phyloP scores from a whole-genome alignment of 1,140 invertebrate genomes.

The Acyrthosiphon pisum region DNA sequence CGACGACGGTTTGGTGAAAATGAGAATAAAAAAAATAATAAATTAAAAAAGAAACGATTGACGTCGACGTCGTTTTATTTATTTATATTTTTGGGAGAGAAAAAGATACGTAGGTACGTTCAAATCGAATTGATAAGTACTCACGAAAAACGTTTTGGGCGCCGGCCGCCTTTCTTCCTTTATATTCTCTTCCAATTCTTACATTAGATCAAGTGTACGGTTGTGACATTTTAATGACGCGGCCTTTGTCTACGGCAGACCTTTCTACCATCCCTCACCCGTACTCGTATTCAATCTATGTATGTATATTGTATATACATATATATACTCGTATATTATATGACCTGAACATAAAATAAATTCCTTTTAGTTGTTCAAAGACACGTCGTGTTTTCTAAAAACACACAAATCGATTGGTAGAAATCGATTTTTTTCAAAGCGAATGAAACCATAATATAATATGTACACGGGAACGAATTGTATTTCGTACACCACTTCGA shows the following conservation, averaged over 20 bases:
- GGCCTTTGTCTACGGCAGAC: not conserved
- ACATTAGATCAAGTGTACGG: constrained; percentile 11
- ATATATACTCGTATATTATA: not conserved
- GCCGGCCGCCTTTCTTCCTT: not conserved
- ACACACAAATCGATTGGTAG: not conserved
- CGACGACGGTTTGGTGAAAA: not conserved
- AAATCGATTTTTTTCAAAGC: constrained; percentile 36
- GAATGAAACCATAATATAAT: not conserved
- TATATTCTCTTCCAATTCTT: not conserved
- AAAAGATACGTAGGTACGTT: not conserved
- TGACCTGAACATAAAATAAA: constrained; percentile 15
- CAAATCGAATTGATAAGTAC: not conserved
- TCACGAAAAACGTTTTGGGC: not conserved
- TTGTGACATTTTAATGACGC: constrained; percentile 31
- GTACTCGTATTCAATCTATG: not conserved
- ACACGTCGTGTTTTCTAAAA: constrained; percentile 16
- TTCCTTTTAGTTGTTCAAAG: constrained; percentile 32
- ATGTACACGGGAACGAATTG: not conserved
- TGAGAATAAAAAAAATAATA: not conserved
- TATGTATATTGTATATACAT: too few species aligned
- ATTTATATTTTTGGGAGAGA: not conserved
- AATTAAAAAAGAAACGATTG: not conserved
- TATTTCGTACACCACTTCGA: not conserved
- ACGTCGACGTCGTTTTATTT: not conserved
- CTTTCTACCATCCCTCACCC: not conserved